A percentile compares a stretch with the other conserved stretches of the same genome.
Evolutionary conservation across 2,113 vertebrate species (phyloP).

Genomic region (Megaceryle maxima): DNA sequence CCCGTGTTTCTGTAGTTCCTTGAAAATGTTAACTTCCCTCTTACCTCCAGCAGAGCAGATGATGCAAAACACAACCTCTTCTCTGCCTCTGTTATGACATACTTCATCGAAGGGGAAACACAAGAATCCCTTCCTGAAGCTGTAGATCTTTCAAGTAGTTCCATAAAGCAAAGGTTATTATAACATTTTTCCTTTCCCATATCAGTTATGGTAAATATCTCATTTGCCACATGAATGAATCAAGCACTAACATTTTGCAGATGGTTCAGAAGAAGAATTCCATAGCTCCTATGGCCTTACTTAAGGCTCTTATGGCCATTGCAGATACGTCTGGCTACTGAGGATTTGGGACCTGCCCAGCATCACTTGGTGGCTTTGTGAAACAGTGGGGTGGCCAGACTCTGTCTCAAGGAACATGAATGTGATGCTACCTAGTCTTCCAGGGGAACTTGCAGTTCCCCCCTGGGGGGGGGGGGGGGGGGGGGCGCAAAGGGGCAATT

Average conservation of each 20-base stretch:
- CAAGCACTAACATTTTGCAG: background rate
- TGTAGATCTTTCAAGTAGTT: background rate
- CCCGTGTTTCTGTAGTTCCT: background rate
- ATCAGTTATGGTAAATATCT: background rate
- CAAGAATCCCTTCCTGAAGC: background rate
- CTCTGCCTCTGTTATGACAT: background rate
- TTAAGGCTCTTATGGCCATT: background rate
- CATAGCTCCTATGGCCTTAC: background rate
- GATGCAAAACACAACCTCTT: background rate
- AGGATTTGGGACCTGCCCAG: background rate
- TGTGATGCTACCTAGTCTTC: background rate
- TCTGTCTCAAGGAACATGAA: background rate
- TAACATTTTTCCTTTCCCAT: background rate
- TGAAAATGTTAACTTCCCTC: background rate
- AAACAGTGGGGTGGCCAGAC: background rate
- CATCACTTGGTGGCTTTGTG: background rate
- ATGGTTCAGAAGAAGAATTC: background rate
- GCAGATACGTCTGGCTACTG: background rate
- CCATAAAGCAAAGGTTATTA: background rate
- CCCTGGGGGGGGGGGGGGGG: background rate
- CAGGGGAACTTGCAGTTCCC: background rate
- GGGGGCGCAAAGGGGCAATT: accelerated
- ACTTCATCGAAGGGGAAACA: background rate
- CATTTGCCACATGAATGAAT: background rate
- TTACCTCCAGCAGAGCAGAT: background rate